Conservation (phyloP, 1,140 invertebrate species). For the Drosophila pseudoobscura region DNA sequence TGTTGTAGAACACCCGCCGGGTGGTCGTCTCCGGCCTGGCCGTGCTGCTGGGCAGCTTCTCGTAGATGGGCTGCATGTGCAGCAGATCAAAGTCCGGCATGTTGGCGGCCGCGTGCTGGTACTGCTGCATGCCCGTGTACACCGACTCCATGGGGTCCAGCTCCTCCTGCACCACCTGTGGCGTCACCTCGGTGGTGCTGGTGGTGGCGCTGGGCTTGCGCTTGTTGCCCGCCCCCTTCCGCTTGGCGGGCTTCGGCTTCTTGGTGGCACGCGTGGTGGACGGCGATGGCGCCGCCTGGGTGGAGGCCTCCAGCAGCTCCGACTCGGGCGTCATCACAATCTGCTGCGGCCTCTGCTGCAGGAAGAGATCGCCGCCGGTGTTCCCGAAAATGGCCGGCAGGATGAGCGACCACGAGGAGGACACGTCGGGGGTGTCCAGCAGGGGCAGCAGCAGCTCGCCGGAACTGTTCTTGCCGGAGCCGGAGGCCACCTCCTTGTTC, state of each 20-base stretch:
- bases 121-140: conserved; percentile 79
- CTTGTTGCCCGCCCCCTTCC: conserved; percentile 65
- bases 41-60: conserved; percentile 62
- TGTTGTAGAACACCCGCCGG: conserved; percentile 71
- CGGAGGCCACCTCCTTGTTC: conserved; percentile 89
- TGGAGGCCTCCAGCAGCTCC: conserved; percentile 84
- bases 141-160: conserved; percentile 74
- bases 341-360: conserved; percentile 84
- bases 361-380: conserved; percentile 86
- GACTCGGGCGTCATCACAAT: conserved; percentile 85
- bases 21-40: conserved; percentile 63
- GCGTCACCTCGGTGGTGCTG: conserved; percentile 63
- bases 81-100: conserved; percentile 69
- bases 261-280: conserved; percentile 55
- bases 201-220: conserved; percentile 47
- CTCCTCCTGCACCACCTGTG: conserved; percentile 79
- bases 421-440: conserved; percentile 88
- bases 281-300: conserved; percentile 53
- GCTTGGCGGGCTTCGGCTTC: conserved; percentile 69
- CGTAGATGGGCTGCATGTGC: conserved; percentile 77
- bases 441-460: conserved; percentile 84
- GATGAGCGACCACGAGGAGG: conserved; percentile 91
- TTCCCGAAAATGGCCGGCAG: conserved; percentile 90
- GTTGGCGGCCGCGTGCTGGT: conserved; percentile 67
- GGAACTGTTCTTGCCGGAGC: conserved; percentile 84